Evolutionary conservation across 2,113 vertebrate genomes (phyloP).

Genomic region (Heterotilapia buettikoferi): DNA sequence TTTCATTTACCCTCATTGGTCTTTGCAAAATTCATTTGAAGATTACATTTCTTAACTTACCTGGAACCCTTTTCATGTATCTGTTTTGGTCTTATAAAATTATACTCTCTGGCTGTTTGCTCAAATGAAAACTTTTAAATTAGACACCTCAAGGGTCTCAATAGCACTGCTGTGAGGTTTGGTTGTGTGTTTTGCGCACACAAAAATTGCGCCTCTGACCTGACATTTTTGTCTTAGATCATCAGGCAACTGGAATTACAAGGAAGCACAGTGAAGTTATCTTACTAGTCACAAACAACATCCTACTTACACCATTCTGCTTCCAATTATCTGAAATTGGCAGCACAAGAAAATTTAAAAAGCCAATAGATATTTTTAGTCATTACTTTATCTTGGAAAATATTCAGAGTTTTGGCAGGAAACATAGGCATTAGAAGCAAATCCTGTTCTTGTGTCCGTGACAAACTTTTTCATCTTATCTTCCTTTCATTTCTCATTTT

Average conservation of each 20-base stretch:
- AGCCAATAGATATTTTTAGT: neutral
- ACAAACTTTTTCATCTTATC: neutral
- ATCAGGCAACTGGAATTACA: neutral
- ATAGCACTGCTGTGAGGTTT: neutral
- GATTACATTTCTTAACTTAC: neutral
- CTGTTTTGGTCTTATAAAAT: neutral
- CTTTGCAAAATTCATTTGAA: neutral
- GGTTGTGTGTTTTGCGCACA: neutral
- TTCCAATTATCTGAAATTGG: neutral
- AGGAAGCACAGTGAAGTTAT: neutral
- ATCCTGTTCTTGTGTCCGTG: neutral
- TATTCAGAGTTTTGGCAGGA: neutral
- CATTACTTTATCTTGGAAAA: neutral
- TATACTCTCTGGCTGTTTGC: neutral
- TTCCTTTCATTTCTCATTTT: conserved; percentile 7
- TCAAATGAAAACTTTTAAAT: neutral
- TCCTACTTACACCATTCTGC: neutral
- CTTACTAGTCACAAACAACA: neutral
- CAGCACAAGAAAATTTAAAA: neutral
- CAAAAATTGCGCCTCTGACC: neutral
- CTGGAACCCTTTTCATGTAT: neutral
- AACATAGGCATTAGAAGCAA: neutral
- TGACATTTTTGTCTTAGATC: neutral
- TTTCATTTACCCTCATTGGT: neutral
- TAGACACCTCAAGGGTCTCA: neutral